Conservation (phyloP, 2,888 invertebrate species). For the Thera obeliscata region DNA sequence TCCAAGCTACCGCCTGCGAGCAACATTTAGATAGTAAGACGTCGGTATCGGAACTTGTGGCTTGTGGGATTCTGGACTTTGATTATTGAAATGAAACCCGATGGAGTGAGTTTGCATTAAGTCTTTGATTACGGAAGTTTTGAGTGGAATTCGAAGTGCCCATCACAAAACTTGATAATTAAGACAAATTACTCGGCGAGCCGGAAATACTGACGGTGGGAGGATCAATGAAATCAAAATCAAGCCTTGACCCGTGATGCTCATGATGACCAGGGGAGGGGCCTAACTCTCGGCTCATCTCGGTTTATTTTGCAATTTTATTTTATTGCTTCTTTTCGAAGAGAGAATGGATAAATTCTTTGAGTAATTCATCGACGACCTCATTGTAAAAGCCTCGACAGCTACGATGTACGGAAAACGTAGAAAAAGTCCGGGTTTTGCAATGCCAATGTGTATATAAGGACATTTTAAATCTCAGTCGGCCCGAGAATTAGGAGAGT, state of each 20-base stretch:
- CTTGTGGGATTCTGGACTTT: slow-evolving; percentile 22
- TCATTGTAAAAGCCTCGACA: too few species aligned
- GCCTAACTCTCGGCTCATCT: too few species aligned
- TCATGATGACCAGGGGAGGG: neutral
- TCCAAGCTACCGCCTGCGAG: slow-evolving; percentile 1
- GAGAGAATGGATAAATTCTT: too few species aligned
- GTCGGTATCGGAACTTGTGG: slow-evolving; percentile 21
- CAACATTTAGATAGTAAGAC: slow-evolving; percentile 22
- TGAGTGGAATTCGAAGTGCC: slow-evolving; percentile 12
- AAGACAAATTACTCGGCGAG: neutral
- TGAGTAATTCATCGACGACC: too few species aligned
- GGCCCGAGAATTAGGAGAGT: too few species aligned
- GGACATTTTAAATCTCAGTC: too few species aligned
- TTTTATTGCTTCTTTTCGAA: too few species aligned
- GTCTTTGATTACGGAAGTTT: slow-evolving; percentile 23
- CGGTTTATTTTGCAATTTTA: too few species aligned
- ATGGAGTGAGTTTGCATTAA: slow-evolving; percentile 12
- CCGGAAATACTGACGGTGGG: neutral
- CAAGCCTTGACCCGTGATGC: neutral
- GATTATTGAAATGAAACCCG: slow-evolving; percentile 28
- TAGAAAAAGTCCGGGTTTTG: too few species aligned
- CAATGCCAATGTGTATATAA: too few species aligned
- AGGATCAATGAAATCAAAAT: neutral
- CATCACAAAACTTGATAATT: slow-evolving; percentile 2
- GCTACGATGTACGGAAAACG: too few species aligned